Evolutionary conservation across 2,113 vertebrate genomes (phyloP).

Genomic region (Struthio camelus): DNA sequence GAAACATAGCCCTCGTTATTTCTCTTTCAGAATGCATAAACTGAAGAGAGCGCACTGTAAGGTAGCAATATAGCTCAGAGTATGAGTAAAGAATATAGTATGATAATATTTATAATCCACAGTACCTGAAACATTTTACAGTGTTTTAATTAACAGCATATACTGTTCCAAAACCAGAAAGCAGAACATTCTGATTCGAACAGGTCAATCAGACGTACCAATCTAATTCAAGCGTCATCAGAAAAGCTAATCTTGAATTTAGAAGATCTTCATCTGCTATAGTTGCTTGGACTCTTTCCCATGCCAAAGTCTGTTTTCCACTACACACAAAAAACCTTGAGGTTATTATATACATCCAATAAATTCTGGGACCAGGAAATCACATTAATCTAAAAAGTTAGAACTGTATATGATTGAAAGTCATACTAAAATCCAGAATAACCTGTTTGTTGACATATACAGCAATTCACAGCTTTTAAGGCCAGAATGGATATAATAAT

Average conservation of each 20-base stretch:
- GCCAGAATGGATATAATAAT: not conserved
- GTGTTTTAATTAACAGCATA: not conserved
- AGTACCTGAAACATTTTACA: not conserved
- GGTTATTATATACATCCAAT: not conserved
- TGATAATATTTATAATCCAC: not conserved
- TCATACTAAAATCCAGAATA: not conserved
- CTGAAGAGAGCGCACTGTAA: not conserved
- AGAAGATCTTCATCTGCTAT: not conserved
- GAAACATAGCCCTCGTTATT: not conserved
- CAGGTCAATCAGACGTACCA: not conserved
- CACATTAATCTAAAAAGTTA: not conserved
- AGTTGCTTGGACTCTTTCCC: not conserved
- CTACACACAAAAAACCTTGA: not conserved
- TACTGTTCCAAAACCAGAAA: not conserved
- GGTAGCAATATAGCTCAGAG: not conserved
- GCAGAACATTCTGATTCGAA: not conserved
- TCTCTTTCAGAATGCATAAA: rapidly evolving
- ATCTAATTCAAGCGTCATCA: not conserved
- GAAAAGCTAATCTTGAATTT: not conserved
- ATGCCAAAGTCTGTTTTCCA: not conserved
- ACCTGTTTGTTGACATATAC: not conserved
- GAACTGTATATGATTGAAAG: not conserved
- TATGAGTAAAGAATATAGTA: not conserved
- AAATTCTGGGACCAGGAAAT: not conserved
- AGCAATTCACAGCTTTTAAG: not conserved